Evolutionary conservation across 2,888 invertebrate species (phyloP).

Genomic region (Calliopum simillimum): DNA sequence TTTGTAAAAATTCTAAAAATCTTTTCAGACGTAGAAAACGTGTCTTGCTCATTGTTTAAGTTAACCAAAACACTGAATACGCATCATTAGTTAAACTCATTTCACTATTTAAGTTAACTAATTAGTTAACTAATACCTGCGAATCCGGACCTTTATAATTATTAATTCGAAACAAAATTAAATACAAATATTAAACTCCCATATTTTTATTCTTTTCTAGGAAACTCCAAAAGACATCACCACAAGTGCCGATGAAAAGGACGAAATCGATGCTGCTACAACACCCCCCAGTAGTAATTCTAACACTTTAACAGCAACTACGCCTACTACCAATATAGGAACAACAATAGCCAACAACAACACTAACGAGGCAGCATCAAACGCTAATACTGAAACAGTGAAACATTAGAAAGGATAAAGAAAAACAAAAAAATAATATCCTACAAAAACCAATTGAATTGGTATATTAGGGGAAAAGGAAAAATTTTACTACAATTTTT

Average conservation of each 20-base stretch:
- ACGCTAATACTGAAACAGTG: neutral
- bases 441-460: constrained; percentile 22
- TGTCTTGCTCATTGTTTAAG: too few relatives aligned
- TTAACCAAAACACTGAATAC: too few relatives aligned
- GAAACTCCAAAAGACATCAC: constrained; percentile 65
- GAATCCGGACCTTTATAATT: too few relatives aligned
- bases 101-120: too few relatives aligned
- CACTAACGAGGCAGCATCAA: constrained; percentile 22
- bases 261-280: constrained; percentile 57
- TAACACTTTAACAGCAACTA: constrained; percentile 47
- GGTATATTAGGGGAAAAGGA: constrained; percentile 12
- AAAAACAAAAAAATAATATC: constrained; percentile 4
- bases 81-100: too few relatives aligned
- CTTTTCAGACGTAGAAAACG: too few relatives aligned
- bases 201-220: constrained; percentile 46
- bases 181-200: too few relatives aligned
- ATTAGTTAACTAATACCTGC: too few relatives aligned
- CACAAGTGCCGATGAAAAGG: constrained; percentile 57
- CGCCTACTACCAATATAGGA: constrained; percentile 30
- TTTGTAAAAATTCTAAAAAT: too few relatives aligned
- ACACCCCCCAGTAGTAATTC: constrained; percentile 51
- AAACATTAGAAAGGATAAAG: neutral
- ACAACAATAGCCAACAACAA: constrained; percentile 38
- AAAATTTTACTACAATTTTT: constrained; percentile 21
- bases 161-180: too few relatives aligned